Conservation (phyloP, 2,113 vertebrate species). For the Heliornis fulica region DNA sequence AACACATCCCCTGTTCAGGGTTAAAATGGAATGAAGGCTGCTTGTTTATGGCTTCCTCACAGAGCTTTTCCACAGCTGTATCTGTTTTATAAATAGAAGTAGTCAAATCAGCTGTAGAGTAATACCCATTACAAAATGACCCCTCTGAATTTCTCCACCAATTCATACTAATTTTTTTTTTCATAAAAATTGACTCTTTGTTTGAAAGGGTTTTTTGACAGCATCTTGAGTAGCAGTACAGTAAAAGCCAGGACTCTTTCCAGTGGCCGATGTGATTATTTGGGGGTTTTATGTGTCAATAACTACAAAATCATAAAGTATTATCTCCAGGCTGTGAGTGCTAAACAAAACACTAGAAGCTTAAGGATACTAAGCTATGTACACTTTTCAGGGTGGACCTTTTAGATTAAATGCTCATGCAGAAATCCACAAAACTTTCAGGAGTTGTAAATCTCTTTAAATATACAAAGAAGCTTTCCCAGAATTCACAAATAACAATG, state of each 20-base stretch:
- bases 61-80: constrained; percentile 1
- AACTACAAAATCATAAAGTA: background rate
- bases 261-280: background rate
- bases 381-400: background rate
- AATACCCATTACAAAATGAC: background rate
- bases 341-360: background rate
- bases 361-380: background rate
- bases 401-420: background rate
- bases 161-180: background rate
- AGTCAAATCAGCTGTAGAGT: background rate
- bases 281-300: background rate
- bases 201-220: background rate
- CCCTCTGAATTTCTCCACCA: background rate
- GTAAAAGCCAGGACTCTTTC: background rate
- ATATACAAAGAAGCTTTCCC: background rate
- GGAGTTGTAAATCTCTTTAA: background rate
- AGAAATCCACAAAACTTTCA: background rate
- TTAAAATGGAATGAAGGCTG: background rate
- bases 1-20: background rate
- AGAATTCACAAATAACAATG: background rate
- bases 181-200: background rate
- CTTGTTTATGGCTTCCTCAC: background rate
- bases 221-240: background rate
- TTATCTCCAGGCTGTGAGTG: background rate
- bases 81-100: constrained; percentile 7